Percentiles rank a stretch among this genome's conserved stretches.
Conservation (phyloP, 2,797 vertebrate species). For the Peromyscus nudipes region DNA sequence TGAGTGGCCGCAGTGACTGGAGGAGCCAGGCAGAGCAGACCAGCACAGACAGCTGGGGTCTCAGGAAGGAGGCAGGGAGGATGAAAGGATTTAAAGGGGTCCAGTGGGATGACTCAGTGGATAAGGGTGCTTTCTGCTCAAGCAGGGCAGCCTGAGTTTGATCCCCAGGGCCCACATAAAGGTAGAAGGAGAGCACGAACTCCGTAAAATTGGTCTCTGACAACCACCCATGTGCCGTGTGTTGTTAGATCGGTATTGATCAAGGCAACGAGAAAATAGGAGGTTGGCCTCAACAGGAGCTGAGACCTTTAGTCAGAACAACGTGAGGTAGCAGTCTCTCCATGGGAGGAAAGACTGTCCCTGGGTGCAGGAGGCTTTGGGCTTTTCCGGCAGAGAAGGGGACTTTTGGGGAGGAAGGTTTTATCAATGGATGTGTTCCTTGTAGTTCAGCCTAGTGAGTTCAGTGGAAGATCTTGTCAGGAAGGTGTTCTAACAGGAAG, state of each 20-base stretch:
- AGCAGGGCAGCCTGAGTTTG: background rate
- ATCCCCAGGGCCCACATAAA: background rate
- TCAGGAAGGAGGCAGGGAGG: background rate
- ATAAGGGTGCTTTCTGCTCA: background rate
- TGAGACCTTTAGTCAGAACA: background rate
- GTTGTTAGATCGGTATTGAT: background rate
- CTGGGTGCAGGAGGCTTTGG: background rate
- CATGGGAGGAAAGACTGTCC: background rate
- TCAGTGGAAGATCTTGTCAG: background rate
- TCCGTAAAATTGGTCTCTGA: background rate
- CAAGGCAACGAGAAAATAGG: background rate
- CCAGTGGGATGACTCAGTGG: background rate
- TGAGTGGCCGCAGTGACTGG: background rate
- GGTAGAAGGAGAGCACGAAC: background rate
- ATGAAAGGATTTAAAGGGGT: background rate
- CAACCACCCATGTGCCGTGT: background rate
- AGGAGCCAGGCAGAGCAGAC: too few species aligned
- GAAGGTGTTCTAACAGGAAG: background rate
- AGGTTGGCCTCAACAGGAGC: background rate
- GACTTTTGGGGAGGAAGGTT: background rate
- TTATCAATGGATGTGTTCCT: too few species aligned
- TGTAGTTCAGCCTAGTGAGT: background rate
- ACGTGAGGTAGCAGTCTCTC: background rate
- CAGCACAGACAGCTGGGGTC: background rate
- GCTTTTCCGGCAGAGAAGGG: background rate